Evolutionary conservation across 2,797 vertebrate species (phyloP), one percentile per base, ranked within the genome.

Genomic region (Dendrocincla tyrannina): DNA sequence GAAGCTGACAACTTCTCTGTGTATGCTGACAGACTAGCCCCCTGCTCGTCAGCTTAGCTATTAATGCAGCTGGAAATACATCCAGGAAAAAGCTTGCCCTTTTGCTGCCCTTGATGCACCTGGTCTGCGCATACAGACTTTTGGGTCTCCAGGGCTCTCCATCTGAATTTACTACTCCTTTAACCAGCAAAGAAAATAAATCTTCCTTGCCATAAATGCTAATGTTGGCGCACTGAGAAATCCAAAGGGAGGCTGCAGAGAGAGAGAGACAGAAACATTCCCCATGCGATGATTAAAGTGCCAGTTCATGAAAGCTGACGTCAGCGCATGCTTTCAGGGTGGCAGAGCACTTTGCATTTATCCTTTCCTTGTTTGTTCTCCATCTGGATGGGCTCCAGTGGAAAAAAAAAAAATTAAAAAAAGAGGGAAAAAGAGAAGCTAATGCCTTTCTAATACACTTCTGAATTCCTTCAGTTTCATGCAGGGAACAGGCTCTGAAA

Each of bases 341-440:
- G 62, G 96, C 88, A 94, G 91, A 94, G 91, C 76, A 17, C 78
- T 96, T 91, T 52, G 93, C 78, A 47, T 96, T 95, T 89, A 90
- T 95, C 91, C 88, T 95, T 80, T 89, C 97, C 95, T 97, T 97
- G 93, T 97, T 97, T 97, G 97, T 96, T 63, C 92, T 95, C 86
- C 85, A 79, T 96, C 92, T 97, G 97, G 96, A 93, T 81, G 23
- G 56, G 62, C 75, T 97, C 96, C 97, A 95, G 28, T 58, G 78
- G 75, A 8, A 17, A 28, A 27, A 49, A 50, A 50, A 47, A 19
- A 75, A 70, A 62, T 68, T 53, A 22, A 66, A 37, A 63, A 33
- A 39, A 35, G 11, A 62, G 11, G 59, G 30, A 69, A 80, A 76
- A 85, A 18, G 56, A 91, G 83, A 81, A 85, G 89, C 89, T 85